Conservation (phyloP, 1,140 invertebrate species). For the Leptoteleia sp. region DNA sequence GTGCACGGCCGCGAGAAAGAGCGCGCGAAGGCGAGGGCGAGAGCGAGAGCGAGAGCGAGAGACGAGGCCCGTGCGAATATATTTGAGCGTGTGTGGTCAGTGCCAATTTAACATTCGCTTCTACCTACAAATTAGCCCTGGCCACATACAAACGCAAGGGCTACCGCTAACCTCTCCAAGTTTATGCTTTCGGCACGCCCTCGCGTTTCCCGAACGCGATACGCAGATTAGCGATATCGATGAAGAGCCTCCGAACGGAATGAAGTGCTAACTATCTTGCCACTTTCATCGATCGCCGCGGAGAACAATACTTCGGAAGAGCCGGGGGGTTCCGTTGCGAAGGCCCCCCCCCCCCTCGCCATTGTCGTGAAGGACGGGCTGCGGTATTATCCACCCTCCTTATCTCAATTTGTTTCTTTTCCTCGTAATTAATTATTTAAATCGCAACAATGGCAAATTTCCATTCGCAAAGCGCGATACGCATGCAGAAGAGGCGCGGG, state of each 20-base stretch:
- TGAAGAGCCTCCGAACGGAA: slow-evolving; percentile 43
- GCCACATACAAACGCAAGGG: slow-evolving; percentile 61
- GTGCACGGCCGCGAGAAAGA: too few species aligned
- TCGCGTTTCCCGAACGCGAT: slow-evolving; percentile 55
- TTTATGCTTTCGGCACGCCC: slow-evolving; percentile 63
- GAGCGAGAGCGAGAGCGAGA: too few species aligned
- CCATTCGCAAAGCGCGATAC: too few species aligned
- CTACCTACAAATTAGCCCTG: slow-evolving; percentile 74
- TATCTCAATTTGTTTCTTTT: slow-evolving; percentile 26
- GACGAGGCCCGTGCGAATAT: slow-evolving; percentile 22
- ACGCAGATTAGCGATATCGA: slow-evolving; percentile 59
- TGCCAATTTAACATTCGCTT: slow-evolving; percentile 75
- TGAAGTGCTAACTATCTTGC: slow-evolving; percentile 58
- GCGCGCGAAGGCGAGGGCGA: too few species aligned
- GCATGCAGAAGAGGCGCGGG: too few species aligned
- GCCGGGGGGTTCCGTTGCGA: slow-evolving; percentile 22
- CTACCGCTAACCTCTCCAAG: slow-evolving; percentile 66
- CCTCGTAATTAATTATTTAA: slow-evolving; percentile 33
- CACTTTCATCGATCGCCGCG: slow-evolving; percentile 39
- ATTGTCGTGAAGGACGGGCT: neutral
- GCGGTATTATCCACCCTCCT: slow-evolving; percentile 8
- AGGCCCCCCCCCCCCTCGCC: slow-evolving; percentile 7
- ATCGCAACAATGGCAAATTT: too few species aligned
- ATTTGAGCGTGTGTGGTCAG: slow-evolving; percentile 70
- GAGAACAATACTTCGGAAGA: slow-evolving; percentile 38